Conservation (phyloP, 2,888 invertebrate species). For the Julus scanicus region DNA sequence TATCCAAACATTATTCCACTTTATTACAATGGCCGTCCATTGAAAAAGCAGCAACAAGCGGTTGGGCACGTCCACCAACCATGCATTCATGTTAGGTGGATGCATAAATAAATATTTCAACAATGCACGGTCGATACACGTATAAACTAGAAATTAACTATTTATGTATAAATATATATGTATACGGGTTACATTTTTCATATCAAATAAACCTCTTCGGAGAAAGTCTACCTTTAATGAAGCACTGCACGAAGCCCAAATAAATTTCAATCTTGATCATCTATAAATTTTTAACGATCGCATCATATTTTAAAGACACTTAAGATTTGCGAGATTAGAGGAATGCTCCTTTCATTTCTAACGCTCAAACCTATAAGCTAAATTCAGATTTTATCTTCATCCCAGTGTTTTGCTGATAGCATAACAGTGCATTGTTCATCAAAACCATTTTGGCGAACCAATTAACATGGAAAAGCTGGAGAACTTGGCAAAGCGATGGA, state of each 20-base stretch:
- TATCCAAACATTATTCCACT: not conserved
- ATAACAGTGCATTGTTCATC: not conserved
- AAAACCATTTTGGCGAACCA: not conserved
- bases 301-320: not conserved
- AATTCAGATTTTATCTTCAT: not conserved
- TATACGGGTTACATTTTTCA: not conserved
- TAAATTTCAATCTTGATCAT: constrained; percentile 7
- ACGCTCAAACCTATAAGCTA: not conserved
- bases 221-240: not conserved
- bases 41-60: not conserved
- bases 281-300: constrained; percentile 19
- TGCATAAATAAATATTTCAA: constrained; percentile 25
- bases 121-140: constrained; percentile 33
- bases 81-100: not conserved
- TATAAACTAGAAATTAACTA: constrained; percentile 25
- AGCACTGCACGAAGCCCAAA: not conserved
- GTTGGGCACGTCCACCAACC: not conserved
- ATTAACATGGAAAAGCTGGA: not conserved
- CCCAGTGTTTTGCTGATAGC: not conserved
- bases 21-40: not conserved
- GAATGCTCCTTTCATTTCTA: not conserved
- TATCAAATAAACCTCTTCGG: not conserved
- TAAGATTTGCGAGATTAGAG: not conserved
- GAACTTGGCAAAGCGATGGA: not conserved
- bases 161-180: constrained; percentile 1